phyloP scores from a whole-genome alignment of 1,140 invertebrate genomes.

The Drosophila bocki region DNA sequence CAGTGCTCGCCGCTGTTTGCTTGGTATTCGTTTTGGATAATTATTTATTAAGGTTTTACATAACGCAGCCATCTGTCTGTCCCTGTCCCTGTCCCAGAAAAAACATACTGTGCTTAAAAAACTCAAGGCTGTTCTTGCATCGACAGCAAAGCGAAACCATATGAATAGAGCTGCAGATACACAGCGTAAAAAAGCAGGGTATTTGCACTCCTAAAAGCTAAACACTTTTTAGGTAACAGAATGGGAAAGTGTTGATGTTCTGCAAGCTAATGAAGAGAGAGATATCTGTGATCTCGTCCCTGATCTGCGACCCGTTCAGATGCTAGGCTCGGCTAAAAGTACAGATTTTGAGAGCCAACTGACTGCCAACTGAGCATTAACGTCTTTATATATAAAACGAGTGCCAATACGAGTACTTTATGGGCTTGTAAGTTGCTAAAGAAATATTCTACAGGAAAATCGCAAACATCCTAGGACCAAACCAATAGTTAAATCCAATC shows the following conservation, averaged over 20 bases:
- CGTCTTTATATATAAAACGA: too few species aligned
- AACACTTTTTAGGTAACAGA: too few species aligned
- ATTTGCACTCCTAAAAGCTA: too few species aligned
- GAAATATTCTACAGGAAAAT: too few species aligned
- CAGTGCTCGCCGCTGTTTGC: neutral
- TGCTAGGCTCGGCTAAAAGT: neutral
- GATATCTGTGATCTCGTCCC: constrained; percentile 9
- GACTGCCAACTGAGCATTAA: too few species aligned
- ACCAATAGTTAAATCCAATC: neutral
- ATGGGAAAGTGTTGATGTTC: constrained; percentile 6
- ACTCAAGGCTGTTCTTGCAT: constrained; percentile 31
- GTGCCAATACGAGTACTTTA: neutral
- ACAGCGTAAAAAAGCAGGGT: neutral
- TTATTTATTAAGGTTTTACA: constrained; percentile 50
- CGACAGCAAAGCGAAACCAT: constrained; percentile 1
- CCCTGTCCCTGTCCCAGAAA: constrained; percentile 41
- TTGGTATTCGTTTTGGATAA: constrained; percentile 34
- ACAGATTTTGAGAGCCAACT: neutral
- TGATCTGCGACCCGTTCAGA: constrained; percentile 26
- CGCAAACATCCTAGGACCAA: neutral
- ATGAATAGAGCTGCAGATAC: constrained; percentile 15
- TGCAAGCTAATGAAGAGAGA: constrained; percentile 29
- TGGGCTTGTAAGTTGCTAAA: neutral
- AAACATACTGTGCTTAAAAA: constrained; percentile 2
- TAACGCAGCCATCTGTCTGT: constrained; percentile 23